Conservation (phyloP, 2,797 vertebrate species). For the Enteromius viviparus region DNA sequence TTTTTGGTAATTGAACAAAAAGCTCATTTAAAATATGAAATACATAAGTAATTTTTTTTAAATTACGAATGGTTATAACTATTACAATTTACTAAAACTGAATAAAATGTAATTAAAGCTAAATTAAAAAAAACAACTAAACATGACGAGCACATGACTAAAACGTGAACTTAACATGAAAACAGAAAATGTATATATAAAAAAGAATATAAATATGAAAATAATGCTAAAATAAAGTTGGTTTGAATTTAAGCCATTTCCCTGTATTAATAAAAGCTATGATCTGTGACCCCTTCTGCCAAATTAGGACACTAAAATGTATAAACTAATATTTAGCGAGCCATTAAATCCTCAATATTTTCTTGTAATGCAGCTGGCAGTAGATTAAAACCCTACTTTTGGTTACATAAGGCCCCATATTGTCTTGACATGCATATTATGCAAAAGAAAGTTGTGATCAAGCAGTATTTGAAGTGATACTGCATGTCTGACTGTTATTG, state of each 20-base stretch:
- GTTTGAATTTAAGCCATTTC: neutral
- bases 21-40: neutral
- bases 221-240: neutral
- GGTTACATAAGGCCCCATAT: neutral
- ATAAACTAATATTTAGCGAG: neutral
- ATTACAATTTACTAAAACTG: neutral
- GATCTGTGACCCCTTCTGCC: neutral
- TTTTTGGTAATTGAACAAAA: neutral
- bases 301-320: neutral
- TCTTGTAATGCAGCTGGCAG: neutral
- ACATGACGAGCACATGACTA: neutral
- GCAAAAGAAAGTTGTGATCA: neutral
- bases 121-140: neutral
- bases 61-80: too few species aligned
- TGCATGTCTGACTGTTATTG: constrained; percentile 42
- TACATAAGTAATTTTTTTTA: too few species aligned
- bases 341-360: neutral
- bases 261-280: neutral
- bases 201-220: neutral
- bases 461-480: constrained; percentile 12
- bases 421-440: constrained; percentile 18
- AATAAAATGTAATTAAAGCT: neutral
- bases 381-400: constrained; percentile 11
- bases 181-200: too few species aligned
- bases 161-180: neutral